A percentile compares a stretch with the other conserved stretches of the same genome.
These are phyloP conservation scores for Atta cephalotes DNA, from an alignment of 1,140 invertebrate species.

Conservation along the genomic window DNA sequence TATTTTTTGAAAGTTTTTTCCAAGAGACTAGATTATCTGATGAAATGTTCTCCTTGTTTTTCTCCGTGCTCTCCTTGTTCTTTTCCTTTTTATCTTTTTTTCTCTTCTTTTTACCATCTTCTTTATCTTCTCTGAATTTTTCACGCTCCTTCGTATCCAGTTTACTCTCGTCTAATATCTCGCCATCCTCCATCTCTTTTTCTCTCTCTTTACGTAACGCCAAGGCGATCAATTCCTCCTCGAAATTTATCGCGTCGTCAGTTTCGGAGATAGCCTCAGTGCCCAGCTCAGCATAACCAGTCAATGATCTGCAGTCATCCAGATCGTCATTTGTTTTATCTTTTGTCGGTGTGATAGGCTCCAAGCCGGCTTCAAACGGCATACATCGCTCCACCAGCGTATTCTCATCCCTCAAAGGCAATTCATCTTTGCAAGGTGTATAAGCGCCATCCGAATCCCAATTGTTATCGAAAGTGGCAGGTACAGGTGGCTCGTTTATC, in stretches of 20 bases:
- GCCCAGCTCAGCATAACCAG: conserved; percentile 82
- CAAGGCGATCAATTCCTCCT: conserved; percentile 78
- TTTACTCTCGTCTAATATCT: conserved; percentile 82
- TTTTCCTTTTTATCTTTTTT: conserved; percentile 85
- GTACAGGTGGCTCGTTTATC: not conserved
- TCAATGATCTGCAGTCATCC: conserved; percentile 80
- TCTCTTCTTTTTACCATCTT: conserved; percentile 82
- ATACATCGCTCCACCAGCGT: conserved; percentile 45
- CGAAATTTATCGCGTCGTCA: conserved; percentile 83
- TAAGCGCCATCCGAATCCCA: conserved; percentile 85
- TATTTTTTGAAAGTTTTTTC: conserved; percentile 93
- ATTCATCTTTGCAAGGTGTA: conserved; percentile 84
- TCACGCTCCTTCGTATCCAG: conserved; percentile 76
- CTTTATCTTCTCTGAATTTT: conserved; percentile 70
- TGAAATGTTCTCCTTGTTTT: conserved; percentile 87
- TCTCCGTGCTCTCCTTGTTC: conserved; percentile 86
- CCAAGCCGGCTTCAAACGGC: conserved; percentile 75
- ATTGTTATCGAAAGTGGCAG: not conserved
- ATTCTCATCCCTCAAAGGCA: conserved; percentile 77
- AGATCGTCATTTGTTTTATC: conserved; percentile 81
- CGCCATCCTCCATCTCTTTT: conserved; percentile 85
- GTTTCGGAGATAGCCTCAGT: conserved; percentile 84
- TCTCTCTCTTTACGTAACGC: conserved; percentile 75
- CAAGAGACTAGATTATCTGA: conserved; percentile 87
- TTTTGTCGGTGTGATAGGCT: conserved; percentile 83